Percentiles rank a stretch among this genome's conserved stretches.
phyloP scores from a whole-genome alignment of 2,888 invertebrate species.

The Tipula lateralis region DNA sequence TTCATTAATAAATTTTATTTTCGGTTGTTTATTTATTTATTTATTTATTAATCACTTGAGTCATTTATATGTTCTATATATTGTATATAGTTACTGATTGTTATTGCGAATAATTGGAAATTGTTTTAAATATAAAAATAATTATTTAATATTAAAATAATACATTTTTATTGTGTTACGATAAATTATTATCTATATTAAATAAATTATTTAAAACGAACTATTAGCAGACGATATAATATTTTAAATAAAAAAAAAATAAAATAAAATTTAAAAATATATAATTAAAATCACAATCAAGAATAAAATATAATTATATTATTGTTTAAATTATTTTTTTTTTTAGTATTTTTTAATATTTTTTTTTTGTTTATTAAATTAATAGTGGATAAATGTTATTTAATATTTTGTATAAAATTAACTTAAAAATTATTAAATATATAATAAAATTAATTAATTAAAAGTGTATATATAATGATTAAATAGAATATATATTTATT shows the following conservation, averaged over 20 bases:
- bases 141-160: not conserved
- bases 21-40: not conserved
- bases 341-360: not conserved
- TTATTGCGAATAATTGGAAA: not conserved
- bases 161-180: not conserved
- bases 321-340: not conserved
- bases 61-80: not conserved
- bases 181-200: not conserved
- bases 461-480: not conserved
- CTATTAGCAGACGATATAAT: not conserved
- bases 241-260: not conserved
- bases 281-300: slow-evolving; percentile 20
- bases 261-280: not conserved
- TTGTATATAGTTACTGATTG: not conserved
- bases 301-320: not conserved
- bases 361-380: not conserved
- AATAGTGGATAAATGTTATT: not conserved
- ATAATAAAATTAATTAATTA: not conserved
- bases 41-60: not conserved
- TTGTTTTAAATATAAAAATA: not conserved
- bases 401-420: not conserved
- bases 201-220: not conserved
- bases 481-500: not conserved
- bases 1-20: not conserved
- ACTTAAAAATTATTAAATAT: not conserved